Base-by-base conservation (phyloP, 1,140 invertebrate species). In the Aphidius ervi region DNA sequence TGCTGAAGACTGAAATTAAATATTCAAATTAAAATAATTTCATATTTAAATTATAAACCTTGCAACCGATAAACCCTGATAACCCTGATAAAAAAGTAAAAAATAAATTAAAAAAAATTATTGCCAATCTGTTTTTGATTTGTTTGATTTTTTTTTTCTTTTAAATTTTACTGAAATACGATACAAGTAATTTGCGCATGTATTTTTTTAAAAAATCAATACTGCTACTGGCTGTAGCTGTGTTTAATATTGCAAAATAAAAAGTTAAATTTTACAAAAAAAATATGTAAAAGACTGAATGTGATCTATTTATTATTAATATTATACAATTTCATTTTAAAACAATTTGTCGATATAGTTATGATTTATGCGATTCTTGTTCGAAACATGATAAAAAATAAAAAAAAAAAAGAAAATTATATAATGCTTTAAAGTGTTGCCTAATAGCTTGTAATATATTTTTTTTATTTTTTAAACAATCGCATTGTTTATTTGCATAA, bases 271-370 rank as follows among this genome's bases (percentile, higher is more conserved):
- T 9, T 45, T 58, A 58, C 40, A 37, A 5, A 43, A 41, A 49
- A 57, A 58, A 48, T 31, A 31, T 31, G 4, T 31, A 31, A 4
- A 31, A 31, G 23, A 50, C 63, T 62, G 60, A 62, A 63, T 58
- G 59, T 63, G 62, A 64, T 62, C 66, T 69, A 61, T 58, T 68
- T 66, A 67, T 68, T 68, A 58, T 71, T 69, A 69, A 67, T 71
- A 69, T 64, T 61, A 65, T 63, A 64, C 63, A 65, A 56, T 65
- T 65, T 65, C 67, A 70, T 68, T 53, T 67, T 70, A 70, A 16
- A 68, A 64, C 59, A 65, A 69, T 67, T 62, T 58, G 43, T 52
- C 59, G 59, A 45, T 23, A 46, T 16, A 39, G 37, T 53, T 47
- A 53, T 63, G 54, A 50, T 61, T 65, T 62, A 63, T 64, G 59